A percentile compares a stretch with the other conserved stretches of the same genome.
These are phyloP conservation scores for Chamaea fasciata DNA, from an alignment of 2,113 vertebrate species.

Conservation along the genomic window DNA sequence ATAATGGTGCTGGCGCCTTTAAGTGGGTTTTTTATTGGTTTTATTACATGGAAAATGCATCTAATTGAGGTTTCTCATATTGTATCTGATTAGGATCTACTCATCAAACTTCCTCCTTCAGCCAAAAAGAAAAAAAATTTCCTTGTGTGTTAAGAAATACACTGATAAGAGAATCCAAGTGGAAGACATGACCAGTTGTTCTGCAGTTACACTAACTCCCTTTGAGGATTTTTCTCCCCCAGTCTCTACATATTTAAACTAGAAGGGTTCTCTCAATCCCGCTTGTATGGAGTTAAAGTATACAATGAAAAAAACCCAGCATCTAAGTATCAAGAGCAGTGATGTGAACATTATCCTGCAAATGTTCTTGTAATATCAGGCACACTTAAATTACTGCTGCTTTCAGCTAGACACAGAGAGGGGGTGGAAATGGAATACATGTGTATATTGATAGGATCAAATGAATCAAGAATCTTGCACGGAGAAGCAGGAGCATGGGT, in stretches of 20 bases:
- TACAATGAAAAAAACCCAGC: not conserved
- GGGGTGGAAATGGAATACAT: not conserved
- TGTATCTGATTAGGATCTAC: not conserved
- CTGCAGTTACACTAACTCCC: not conserved
- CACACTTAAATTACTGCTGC: not conserved
- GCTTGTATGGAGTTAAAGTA: not conserved
- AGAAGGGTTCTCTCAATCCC: not conserved
- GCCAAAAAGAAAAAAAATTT: not conserved
- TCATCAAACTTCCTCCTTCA: not conserved
- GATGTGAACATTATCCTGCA: not conserved
- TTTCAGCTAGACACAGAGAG: not conserved
- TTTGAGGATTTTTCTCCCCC: not conserved
- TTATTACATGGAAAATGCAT: slow-evolving; percentile 17
- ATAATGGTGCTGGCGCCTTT: not conserved
- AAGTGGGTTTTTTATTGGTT: slow-evolving; percentile 1
- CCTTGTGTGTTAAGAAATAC: not conserved
- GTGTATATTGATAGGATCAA: not conserved
- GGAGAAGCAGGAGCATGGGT: not conserved
- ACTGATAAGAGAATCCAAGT: not conserved
- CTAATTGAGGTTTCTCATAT: slow-evolving; percentile 1
- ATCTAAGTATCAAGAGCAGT: not conserved
- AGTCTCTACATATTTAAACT: not conserved
- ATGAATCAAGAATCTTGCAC: not conserved
- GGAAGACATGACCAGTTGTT: not conserved
- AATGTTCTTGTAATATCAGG: not conserved